Percentiles rank a stretch among this genome's conserved stretches.
These are phyloP conservation scores for Xiphydria camelus DNA, from an alignment of 2,888 invertebrate genomes.

Conservation along the genomic window DNA sequence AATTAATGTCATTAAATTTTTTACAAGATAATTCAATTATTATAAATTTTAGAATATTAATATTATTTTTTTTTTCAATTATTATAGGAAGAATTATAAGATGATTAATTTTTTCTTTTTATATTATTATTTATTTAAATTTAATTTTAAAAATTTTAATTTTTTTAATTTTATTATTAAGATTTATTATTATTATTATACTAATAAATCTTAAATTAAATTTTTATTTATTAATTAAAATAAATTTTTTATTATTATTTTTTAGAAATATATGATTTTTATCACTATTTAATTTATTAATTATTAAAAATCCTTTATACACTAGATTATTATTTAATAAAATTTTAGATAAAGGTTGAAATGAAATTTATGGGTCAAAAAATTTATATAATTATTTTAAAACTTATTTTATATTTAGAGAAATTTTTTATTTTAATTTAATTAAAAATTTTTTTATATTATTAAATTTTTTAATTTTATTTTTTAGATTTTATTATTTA, in stretches of 20 bases:
- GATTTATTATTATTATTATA: conserved; percentile 5
- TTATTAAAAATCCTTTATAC: neutral
- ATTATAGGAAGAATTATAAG: neutral
- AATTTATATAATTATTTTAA: neutral
- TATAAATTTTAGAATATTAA: conserved; percentile 16
- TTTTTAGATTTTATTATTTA: conserved; percentile 30
- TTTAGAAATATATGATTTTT: no score
- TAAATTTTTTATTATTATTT: no score
- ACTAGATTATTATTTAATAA: conserved; percentile 5
- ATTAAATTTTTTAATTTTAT: conserved; percentile 16
- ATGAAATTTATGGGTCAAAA: conserved; percentile 12
- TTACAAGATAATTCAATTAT: conserved; percentile 15
- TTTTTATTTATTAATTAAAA: neutral
- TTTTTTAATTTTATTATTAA: conserved; percentile 14
- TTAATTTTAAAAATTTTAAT: neutral
- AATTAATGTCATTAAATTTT: no score
- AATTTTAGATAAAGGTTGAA: conserved; percentile 8
- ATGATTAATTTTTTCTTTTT: neutral
- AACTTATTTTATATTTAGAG: neutral
- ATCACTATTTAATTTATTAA: neutral
- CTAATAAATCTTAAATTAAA: neutral
- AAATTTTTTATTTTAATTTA: neutral
- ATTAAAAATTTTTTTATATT: conserved; percentile 9
- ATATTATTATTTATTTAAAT: conserved; percentile 5
- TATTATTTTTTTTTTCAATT: conserved; percentile 17